phyloP scores from a whole-genome alignment of 2,113 vertebrate genomes.

The Cyanoliseus patagonus region DNA sequence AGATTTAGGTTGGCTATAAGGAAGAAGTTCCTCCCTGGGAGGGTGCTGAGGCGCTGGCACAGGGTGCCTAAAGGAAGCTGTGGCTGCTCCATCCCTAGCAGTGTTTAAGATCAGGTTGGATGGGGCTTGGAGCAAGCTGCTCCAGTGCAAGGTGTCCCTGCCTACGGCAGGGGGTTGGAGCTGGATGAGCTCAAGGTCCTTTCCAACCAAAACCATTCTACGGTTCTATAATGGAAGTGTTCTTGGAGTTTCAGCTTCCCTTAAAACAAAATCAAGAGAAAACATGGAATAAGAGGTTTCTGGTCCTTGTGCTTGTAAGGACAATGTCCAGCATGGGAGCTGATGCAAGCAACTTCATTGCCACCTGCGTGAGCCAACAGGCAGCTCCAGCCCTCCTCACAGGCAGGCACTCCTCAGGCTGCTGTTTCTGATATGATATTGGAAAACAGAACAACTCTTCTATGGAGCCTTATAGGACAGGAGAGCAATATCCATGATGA shows the following conservation, averaged over 20 bases:
- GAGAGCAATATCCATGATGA: accelerated
- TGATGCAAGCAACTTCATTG: background rate
- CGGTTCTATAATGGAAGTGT: accelerated
- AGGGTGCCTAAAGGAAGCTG: background rate
- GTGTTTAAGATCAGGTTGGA: background rate
- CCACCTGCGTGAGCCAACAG: background rate
- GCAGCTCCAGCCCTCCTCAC: background rate
- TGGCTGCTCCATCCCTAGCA: background rate
- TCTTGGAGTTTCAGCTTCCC: background rate
- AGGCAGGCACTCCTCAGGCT: background rate
- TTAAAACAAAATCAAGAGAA: background rate
- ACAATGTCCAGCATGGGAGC: accelerated
- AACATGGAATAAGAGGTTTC: background rate
- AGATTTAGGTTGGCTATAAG: background rate
- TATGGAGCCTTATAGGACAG: accelerated
- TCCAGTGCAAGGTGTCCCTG: background rate
- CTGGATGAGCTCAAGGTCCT: background rate
- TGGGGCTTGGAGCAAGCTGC: background rate
- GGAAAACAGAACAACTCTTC: accelerated
- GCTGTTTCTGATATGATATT: background rate
- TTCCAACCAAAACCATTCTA: background rate
- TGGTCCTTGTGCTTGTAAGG: background rate
- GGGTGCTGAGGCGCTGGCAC: background rate
- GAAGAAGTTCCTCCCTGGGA: background rate
- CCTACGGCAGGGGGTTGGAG: background rate